Conservation (phyloP, 2,888 invertebrate genomes). For the Synanthedon tipuliformis region DNA sequence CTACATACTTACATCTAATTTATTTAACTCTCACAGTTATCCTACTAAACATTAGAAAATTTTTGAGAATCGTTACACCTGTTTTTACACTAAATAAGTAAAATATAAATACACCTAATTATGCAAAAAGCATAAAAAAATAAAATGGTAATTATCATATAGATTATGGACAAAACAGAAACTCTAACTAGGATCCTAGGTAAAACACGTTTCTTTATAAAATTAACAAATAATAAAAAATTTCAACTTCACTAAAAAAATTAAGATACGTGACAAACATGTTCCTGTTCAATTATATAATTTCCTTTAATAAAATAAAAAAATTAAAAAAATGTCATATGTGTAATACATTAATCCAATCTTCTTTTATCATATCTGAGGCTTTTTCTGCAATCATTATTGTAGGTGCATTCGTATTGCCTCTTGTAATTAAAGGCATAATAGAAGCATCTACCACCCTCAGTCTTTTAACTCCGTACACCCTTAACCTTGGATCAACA, state of each 20-base stretch:
- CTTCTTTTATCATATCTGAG: constrained; percentile 80
- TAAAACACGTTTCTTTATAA: no score
- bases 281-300: not conserved
- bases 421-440: constrained; percentile 74
- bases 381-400: constrained; percentile 90
- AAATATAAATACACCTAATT: no score
- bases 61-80: no score
- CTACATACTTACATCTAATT: no score
- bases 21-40: no score
- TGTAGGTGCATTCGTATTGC: constrained; percentile 85
- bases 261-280: not conserved
- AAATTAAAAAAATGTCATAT: not conserved
- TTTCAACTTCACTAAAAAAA: not conserved
- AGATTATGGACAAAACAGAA: no score
- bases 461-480: constrained; percentile 72
- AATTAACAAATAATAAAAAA: not conserved
- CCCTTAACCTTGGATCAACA: constrained; percentile 73
- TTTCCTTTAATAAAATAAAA: not conserved
- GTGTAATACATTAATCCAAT: constrained; percentile 21
- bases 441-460: constrained; percentile 77
- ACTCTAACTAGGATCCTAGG: no score
- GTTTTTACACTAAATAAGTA: no score
- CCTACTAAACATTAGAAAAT: no score
- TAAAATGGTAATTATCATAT: no score
- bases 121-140: no score